Conservation (phyloP, 2,888 invertebrate genomes). For the Ephialtes manifestator region DNA sequence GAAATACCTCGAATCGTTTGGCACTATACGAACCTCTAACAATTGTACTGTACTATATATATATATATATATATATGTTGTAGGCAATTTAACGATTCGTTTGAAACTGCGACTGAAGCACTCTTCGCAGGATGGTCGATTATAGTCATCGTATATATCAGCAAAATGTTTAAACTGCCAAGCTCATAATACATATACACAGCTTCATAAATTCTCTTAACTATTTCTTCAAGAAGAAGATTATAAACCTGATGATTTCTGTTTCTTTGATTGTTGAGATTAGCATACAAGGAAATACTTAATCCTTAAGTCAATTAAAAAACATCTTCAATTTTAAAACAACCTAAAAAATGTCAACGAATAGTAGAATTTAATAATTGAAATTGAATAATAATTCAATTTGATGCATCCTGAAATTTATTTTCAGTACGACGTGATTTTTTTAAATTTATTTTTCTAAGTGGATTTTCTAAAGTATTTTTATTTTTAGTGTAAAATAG, state of each 20-base stretch:
- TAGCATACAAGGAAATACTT: no score
- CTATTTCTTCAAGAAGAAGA: background rate
- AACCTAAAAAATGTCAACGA: no score
- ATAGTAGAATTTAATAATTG: no score
- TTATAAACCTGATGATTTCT: background rate
- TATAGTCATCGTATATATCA: background rate
- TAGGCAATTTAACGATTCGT: constrained; percentile 1
- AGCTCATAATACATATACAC: background rate
- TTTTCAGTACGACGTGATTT: no score
- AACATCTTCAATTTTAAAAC: no score
- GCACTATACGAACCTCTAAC: background rate
- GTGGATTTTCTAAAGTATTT: no score
- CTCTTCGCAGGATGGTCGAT: constrained; percentile 6
- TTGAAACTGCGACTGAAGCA: constrained; percentile 4
- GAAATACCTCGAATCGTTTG: constrained; percentile 17
- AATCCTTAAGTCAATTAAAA: no score
- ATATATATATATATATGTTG: constrained; percentile 1
- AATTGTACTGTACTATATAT: background rate
- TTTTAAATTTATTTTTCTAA: no score
- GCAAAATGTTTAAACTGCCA: background rate
- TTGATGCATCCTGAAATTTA: no score
- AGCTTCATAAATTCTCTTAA: background rate
- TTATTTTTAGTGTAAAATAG: no score
- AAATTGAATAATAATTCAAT: no score
- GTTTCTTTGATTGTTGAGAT: background rate